Conservation (phyloP, 2,888 invertebrate species). For the Dromius quadrimaculatus region DNA sequence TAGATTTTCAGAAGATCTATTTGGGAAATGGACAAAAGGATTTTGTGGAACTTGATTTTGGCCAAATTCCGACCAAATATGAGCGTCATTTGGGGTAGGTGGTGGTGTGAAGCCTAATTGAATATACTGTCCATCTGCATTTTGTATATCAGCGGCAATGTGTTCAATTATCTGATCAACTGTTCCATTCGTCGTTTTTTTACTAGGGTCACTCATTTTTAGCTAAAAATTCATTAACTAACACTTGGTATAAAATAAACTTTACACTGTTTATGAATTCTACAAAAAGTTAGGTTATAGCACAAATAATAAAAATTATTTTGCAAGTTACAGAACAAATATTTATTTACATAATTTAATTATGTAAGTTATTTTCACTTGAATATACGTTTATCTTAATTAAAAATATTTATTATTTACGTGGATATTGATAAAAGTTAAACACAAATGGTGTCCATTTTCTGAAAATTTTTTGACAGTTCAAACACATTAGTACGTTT, state of each 20-base stretch:
- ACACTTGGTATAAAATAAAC: no score
- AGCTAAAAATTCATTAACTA: neutral
- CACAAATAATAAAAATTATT: no score
- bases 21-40: conserved; percentile 54
- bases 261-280: neutral
- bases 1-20: conserved; percentile 10
- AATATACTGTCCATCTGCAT: conserved; percentile 71
- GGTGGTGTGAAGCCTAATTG: conserved; percentile 69
- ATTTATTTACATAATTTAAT: no score
- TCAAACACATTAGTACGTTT: no score
- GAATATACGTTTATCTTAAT: no score
- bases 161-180: conserved; percentile 73
- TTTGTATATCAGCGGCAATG: conserved; percentile 72
- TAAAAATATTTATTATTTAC: no score
- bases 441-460: no score
- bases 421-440: no score
- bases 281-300: conserved; percentile 1
- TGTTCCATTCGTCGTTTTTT: conserved; percentile 61
- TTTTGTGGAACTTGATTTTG: conserved; percentile 55
- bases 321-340: no score
- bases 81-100: conserved; percentile 58
- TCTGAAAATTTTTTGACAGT: no score
- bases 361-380: no score
- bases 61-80: conserved; percentile 63
- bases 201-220: conserved; percentile 62